A percentile compares a stretch with the other conserved stretches of the same genome.
phyloP scores from a whole-genome alignment of 1,140 invertebrate species.

The Mya arenaria region DNA sequence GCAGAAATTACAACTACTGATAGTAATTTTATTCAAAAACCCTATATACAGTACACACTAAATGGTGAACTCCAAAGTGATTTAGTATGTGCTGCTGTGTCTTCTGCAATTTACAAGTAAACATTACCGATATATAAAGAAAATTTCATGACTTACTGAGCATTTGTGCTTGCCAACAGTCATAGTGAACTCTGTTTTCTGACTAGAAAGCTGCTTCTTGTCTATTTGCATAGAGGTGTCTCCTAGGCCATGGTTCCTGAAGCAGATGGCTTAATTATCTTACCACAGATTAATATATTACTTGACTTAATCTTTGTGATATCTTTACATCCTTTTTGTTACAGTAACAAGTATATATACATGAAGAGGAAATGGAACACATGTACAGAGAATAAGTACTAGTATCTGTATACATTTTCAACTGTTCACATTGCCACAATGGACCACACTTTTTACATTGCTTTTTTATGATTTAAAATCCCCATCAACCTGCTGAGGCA shows the following conservation, averaged over 20 bases:
- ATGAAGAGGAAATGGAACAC: background rate
- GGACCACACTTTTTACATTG: too few relatives aligned
- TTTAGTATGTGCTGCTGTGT: too few relatives aligned
- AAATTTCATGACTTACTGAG: conserved; percentile 39
- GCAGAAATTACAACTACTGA: too few relatives aligned
- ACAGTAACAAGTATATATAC: background rate
- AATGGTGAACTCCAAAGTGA: too few relatives aligned
- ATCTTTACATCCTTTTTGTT: background rate
- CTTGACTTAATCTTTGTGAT: background rate
- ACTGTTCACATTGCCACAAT: too few relatives aligned
- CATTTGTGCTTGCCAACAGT: conserved; percentile 43
- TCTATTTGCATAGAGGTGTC: conserved; percentile 47
- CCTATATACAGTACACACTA: too few relatives aligned
- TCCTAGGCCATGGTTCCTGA: conserved; percentile 49
- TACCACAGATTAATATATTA: too few relatives aligned
- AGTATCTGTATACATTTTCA: too few relatives aligned
- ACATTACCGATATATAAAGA: too few relatives aligned
- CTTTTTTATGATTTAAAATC: too few relatives aligned
- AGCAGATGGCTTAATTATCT: background rate
- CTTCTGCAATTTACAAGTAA: too few relatives aligned
- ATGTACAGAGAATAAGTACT: background rate
- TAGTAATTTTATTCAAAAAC: too few relatives aligned
- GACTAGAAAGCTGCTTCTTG: conserved; percentile 47
- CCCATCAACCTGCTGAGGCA: conserved; percentile 46
- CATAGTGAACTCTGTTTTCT: conserved; percentile 52